Base-by-base conservation (phyloP, 1,140 invertebrate genomes). In the Drosophila pallidifrons region DNA sequence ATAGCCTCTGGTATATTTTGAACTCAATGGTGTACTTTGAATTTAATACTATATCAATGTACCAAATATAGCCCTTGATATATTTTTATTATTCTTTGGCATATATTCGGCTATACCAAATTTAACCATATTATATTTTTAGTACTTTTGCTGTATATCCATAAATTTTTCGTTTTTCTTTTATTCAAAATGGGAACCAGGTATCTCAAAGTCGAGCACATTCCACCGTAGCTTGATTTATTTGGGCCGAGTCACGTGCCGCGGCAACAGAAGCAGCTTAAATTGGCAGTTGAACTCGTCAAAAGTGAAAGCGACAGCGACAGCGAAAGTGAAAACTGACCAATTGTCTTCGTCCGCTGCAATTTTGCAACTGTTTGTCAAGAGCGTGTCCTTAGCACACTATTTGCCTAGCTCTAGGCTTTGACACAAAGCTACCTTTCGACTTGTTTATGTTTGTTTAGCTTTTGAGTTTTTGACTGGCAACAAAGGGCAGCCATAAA, bases 181-280 rank as follows among this genome's bases (percentile, higher is more conserved):
- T 25, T 25, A 25, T 25, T 25, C 20, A 25, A 25, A 25, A 20
- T 20, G 20, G 2, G 3, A 20, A 25, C 20, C 20, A 25, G 20
- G 20, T 25, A 25, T 25, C 20, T 25, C 20, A 25, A 25, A 25
- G 20, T 25, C 20, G 20, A 25, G 20, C 20, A 25, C 3, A 25
- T 0, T 25, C 20, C 0, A 25, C 20, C 0, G 20, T 25, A 25
- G 20, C 20, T 25, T 25, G 3, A 3, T 25, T 25, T 25, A 3
- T 25, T 4, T 0, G 20, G 20, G 15, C 10, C 57, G 52, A 8
- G 28, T 67, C 65, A 67, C 65, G 65, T 58, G 65, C 65, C 20
- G 10, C 8, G 16, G 16, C 54, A 28, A 25, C 20, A 25, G 20
- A 25, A 25, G 30, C 10, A 45, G 38, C 38, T 55, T 30, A 32